Evolutionary conservation across 2,888 invertebrate species (phyloP), one percentile per base, ranked within the genome.

Genomic region (Halictus ligatus): DNA sequence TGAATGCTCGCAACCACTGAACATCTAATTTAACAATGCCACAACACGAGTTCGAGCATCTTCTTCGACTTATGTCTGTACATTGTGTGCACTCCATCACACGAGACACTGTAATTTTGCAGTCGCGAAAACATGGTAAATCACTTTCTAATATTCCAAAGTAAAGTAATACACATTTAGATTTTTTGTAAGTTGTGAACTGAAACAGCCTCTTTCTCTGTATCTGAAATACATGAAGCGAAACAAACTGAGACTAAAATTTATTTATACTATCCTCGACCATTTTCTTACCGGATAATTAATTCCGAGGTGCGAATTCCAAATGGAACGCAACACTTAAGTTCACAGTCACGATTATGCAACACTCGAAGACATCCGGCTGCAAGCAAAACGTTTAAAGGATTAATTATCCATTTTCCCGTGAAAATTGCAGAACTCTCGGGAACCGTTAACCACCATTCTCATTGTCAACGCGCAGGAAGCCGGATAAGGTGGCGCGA

Each of bases 401-500:
- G 21, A 54, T 54, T n/a, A 54, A 54, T 54, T 54, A 21, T 2
- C 54, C 54, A 54, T 25, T 60, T 60, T 60, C 60, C 60, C 25
- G 13, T 13, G 60, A 60, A 60, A 60, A 60, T 13, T 60, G 25
- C 25, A 6, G 60, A 25, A 60, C 25, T 25, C 25, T 60, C 25
- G 6, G n/a, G 58, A 60, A 60, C 25, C 60, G 60, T 60, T 60
- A 67, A 18, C 35, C 2, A 18, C 67, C 12, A 71, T 69, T 35
- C 54, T 5, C 25, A 29, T 21, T 40, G n/a, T 25, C 29, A 73
- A 25, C 43, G 77, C 29, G 35, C 29, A 67, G 29, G 35, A 72
- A 35, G 69, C 8, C 7, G 67, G 75, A 78, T 72, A 81, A 78
- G 67, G 74, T 75, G 82, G 64, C 74, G 80, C 35, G 71, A 71